A percentile compares a stretch with the other conserved stretches of the same genome.
These are phyloP conservation scores for Sebastes taczanowskii DNA, from an alignment of 2,797 vertebrate species.

Conservation along the genomic window DNA sequence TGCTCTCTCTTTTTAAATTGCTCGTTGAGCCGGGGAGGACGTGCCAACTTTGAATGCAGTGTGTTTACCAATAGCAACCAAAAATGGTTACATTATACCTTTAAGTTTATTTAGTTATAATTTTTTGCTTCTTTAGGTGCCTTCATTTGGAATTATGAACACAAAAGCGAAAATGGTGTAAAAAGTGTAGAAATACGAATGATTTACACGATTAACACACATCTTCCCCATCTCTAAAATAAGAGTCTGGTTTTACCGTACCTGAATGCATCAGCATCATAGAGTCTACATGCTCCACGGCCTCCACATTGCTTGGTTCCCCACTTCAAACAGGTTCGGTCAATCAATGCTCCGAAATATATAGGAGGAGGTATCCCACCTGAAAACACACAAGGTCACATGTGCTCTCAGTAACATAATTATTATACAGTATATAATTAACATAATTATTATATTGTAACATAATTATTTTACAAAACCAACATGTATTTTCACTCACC, in stretches of 20 bases:
- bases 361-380: slow-evolving; percentile 95
- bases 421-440: no score
- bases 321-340: slow-evolving; percentile 93
- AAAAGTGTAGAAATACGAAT: neutral
- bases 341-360: slow-evolving; percentile 91
- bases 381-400: slow-evolving; percentile 61
- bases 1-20: no score
- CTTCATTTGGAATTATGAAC: neutral
- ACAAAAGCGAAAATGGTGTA: neutral
- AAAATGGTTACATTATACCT: no score
- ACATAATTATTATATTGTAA: no score
- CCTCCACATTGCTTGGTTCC: slow-evolving; percentile 86
- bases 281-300: slow-evolving; percentile 89
- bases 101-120: neutral
- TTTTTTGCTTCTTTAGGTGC: neutral
- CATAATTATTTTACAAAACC: neutral
- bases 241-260: slow-evolving; percentile 31
- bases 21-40: no score
- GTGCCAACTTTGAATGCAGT: no score
- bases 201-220: neutral
- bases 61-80: no score
- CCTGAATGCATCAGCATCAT: slow-evolving; percentile 82
- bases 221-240: neutral
- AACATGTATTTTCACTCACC: slow-evolving; percentile 80
- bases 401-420: neutral